Evolutionary conservation across 2,888 invertebrate genomes (phyloP).

Genomic region (Drosophila basisetae): DNA sequence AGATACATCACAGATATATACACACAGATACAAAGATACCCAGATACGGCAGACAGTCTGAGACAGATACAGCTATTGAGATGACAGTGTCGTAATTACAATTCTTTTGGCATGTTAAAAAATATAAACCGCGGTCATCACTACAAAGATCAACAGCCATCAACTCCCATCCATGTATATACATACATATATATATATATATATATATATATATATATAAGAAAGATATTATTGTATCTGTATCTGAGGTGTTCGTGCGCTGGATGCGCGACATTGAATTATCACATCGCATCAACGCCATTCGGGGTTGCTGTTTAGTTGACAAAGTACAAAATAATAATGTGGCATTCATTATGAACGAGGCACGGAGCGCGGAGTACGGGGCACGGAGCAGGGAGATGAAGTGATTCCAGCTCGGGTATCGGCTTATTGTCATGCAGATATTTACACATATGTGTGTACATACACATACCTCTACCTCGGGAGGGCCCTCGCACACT

Average conservation of each 20-base stretch:
- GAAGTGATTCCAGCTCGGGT: conserved; percentile 3
- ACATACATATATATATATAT: not conserved
- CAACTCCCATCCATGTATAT: conserved; percentile 19
- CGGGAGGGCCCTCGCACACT: not conserved
- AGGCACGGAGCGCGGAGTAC: not conserved
- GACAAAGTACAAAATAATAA: conserved; percentile 80
- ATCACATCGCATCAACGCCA: conserved; percentile 67
- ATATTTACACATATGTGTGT: conserved; percentile 67
- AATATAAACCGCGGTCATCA: conserved; percentile 67
- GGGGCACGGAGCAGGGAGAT: conserved; percentile 2
- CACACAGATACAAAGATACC: conserved; percentile 17
- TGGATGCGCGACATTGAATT: conserved; percentile 76
- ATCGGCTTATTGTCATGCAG: conserved; percentile 74
- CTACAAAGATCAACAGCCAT: conserved; percentile 67
- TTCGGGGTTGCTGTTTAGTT: conserved; percentile 53
- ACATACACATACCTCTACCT: not conserved
- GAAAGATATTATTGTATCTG: conserved; percentile 73
- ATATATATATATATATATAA: conserved; percentile 39
- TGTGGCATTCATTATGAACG: conserved; percentile 67
- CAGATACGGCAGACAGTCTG: conserved; percentile 1
- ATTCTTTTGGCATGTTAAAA: conserved; percentile 78
- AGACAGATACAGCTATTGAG: conserved; percentile 41
- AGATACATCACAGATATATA: conserved; percentile 26
- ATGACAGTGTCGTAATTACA: conserved; percentile 73
- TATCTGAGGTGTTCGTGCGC: conserved; percentile 59